Percentiles rank a stretch among this genome's conserved stretches.
Evolutionary conservation across 2,797 vertebrate genomes (phyloP).

Genomic region (Pangasius macronema): DNA sequence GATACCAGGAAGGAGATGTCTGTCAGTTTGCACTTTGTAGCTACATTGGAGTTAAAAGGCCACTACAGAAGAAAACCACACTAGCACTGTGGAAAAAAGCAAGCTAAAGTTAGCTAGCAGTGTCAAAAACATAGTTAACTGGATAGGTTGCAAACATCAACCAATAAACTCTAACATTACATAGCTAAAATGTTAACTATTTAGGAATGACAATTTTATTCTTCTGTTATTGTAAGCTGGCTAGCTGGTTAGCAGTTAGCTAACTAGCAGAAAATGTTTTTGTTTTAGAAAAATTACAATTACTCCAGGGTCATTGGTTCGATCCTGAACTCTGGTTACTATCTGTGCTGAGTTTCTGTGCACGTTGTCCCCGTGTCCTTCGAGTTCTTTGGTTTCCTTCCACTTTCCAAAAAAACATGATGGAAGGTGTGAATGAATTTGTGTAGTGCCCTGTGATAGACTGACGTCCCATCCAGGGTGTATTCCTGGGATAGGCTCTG

Average conservation of each 20-base stretch:
- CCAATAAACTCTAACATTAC: not conserved
- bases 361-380: not conserved
- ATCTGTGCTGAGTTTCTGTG: not conserved
- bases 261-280: not conserved
- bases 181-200: not conserved
- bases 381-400: not conserved
- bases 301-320: not conserved
- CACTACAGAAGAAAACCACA: not conserved
- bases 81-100: not conserved
- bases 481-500: not conserved
- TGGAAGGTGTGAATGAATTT: not conserved
- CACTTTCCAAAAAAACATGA: not conserved
- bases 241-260: not conserved
- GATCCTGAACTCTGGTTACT: not conserved
- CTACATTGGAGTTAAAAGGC: not conserved
- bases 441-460: not conserved
- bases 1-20: not conserved
- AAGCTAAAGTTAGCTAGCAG: not conserved
- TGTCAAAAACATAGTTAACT: not conserved
- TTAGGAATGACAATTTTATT: not conserved
- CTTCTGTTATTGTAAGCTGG: not conserved
- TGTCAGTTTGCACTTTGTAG: not conserved
- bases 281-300: not conserved
- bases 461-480: not conserved
- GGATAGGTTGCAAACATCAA: not conserved